A percentile compares a stretch with the other conserved stretches of the same genome.
Conservation (phyloP, 2,888 invertebrate species). For the Leucania comma region DNA sequence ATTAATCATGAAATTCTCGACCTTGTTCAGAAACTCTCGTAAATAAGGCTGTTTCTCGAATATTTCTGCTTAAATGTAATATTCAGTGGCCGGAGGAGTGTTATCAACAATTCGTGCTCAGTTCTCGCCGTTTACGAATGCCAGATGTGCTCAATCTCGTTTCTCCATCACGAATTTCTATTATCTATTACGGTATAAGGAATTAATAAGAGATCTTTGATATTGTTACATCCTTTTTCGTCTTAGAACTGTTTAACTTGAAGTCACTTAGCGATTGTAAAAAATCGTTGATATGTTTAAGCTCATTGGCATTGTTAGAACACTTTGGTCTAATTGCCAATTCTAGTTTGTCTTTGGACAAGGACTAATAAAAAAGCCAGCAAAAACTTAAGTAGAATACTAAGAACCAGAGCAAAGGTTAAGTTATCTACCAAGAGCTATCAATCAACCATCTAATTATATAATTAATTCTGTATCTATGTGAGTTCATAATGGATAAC, state of each 20-base stretch:
- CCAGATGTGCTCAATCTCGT: slow-evolving; percentile 60
- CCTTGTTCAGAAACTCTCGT: slow-evolving; percentile 50
- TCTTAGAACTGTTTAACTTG: slow-evolving; percentile 8
- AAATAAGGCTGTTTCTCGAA: slow-evolving; percentile 54
- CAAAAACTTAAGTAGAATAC: slow-evolving; percentile 43
- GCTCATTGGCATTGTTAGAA: not conserved
- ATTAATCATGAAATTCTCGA: slow-evolving; percentile 44
- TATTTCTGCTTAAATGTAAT: slow-evolving; percentile 60
- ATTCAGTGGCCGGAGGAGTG: slow-evolving; percentile 49
- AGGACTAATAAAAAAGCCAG: slow-evolving; percentile 1
- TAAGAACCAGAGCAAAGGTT: slow-evolving; percentile 36
- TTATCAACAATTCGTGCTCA: slow-evolving; percentile 60
- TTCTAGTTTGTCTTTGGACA: not conserved
- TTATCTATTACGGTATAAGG: slow-evolving; percentile 49
- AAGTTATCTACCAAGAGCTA: slow-evolving; percentile 1
- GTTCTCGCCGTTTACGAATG: slow-evolving; percentile 44
- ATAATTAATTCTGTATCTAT: slow-evolving; percentile 16
- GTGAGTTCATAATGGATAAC: slow-evolving; percentile 19
- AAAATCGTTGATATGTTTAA: slow-evolving; percentile 4
- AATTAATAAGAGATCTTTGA: slow-evolving; percentile 40
- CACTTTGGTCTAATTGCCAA: not conserved
- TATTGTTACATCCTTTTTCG: slow-evolving; percentile 12
- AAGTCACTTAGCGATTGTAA: slow-evolving; percentile 3
- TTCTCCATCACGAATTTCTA: slow-evolving; percentile 51
- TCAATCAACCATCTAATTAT: slow-evolving; percentile 29